These are phyloP conservation scores for Litoditis marina DNA, from an alignment of 2,888 invertebrate species.

Conservation along the genomic window DNA sequence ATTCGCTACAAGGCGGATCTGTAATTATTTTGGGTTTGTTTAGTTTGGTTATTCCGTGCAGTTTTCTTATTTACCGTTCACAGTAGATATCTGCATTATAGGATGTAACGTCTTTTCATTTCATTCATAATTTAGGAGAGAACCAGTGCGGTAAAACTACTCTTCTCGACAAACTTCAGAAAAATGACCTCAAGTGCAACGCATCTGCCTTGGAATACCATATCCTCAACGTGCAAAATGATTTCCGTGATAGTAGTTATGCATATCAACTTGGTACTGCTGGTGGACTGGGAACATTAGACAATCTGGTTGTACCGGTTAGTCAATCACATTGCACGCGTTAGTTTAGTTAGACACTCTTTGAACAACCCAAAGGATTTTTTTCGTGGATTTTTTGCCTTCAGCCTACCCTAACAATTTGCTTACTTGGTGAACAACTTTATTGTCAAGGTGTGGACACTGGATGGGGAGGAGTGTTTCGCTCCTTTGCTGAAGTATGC, in stretches of 20 bases:
- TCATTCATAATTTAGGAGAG: constrained; percentile 35
- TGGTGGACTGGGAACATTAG: constrained; percentile 50
- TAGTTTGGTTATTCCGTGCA: neutral
- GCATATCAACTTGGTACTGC: constrained; percentile 57
- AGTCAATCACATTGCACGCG: neutral
- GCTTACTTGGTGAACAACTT: no score
- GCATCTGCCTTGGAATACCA: constrained; percentile 57
- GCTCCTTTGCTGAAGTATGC: constrained; percentile 49
- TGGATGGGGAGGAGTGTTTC: constrained; percentile 51
- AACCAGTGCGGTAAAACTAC: constrained; percentile 51
- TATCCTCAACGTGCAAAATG: constrained; percentile 52
- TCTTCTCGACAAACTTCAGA: constrained; percentile 48
- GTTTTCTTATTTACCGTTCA: neutral
- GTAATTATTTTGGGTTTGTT: constrained; percentile 50
- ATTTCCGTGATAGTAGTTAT: constrained; percentile 53
- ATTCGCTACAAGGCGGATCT: constrained; percentile 41
- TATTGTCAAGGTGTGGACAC: constrained; percentile 38
- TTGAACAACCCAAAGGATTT: no score
- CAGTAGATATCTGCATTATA: no score
- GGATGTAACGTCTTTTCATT: no score
- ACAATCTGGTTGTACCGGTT: constrained; percentile 37
- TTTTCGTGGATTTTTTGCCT: no score
- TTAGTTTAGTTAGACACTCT: neutral
- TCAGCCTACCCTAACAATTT: no score
- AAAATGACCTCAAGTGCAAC: constrained; percentile 25